Conservation (phyloP, 2,888 invertebrate genomes). For the Branchipolynoe longqiensis region DNA sequence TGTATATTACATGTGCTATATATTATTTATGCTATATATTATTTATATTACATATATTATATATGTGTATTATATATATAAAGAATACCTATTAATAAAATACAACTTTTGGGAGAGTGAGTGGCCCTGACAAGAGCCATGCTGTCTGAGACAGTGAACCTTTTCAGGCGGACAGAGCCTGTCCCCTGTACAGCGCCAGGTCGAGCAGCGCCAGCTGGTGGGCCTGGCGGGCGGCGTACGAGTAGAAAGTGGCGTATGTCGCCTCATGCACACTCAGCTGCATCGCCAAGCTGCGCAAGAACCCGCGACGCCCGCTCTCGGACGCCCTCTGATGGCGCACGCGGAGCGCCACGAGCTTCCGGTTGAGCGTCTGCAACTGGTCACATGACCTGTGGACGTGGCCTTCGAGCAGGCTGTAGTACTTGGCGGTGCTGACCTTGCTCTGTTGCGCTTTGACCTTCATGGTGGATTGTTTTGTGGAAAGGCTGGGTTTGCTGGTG, state of each 20-base stretch:
- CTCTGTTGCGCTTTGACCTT: constrained; percentile 13
- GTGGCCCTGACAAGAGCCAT: constrained; percentile 52
- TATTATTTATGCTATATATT: no score
- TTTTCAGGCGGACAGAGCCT: background rate
- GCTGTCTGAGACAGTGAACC: background rate
- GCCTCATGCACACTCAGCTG: constrained; percentile 15
- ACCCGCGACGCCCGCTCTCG: background rate
- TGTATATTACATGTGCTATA: no score
- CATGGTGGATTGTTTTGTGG: no score
- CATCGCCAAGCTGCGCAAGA: background rate
- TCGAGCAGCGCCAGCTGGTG: constrained; percentile 34
- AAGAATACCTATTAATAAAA: no score
- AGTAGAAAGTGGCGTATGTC: constrained; percentile 16
- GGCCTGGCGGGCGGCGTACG: constrained; percentile 27
- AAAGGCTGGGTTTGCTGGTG: no score
- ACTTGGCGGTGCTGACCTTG: constrained; percentile 34
- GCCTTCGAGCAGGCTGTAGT: constrained; percentile 31
- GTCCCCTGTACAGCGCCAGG: background rate
- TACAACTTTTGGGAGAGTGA: constrained; percentile 42
- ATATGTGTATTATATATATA: no score
- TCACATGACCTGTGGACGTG: constrained; percentile 48
- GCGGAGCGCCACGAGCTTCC: background rate
- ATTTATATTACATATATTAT: no score
- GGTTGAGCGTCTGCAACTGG: constrained; percentile 21
- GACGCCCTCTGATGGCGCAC: constrained; percentile 28